Base-by-base conservation (phyloP, 2,113 vertebrate genomes). In the Cairina moschata region DNA sequence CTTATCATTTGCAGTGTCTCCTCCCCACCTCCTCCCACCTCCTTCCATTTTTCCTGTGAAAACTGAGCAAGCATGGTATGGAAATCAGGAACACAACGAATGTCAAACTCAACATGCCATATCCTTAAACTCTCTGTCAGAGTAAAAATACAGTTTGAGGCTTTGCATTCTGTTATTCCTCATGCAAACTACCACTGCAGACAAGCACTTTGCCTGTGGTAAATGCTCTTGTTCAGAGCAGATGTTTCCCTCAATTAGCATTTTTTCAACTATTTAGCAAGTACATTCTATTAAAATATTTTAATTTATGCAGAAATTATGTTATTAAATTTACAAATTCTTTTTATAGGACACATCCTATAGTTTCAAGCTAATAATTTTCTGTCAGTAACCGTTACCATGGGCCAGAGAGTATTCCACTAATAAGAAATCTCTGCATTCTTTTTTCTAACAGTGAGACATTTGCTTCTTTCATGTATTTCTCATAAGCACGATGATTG, bases 261-360 rank as follows among this genome's bases (percentile, higher is more conserved):
- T 97, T 97, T 96, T 91, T 95, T 91, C 91, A 94, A 95, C 93
- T 96, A 91, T 92, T 96, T 96, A 96, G 93, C 92, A 93, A 96
- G 92, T 86, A 50, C 12, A 55, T 96, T 96, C 94, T 93, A 91
- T 96, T 97, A 97, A 97, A 97, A 97, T 97, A 96, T 97, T 97
- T 92, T 97, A 97, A 97, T 97, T 93, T 97, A 97, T 97, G 89
- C 95, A 93, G 91, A 95, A 95, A 96, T 92, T 67, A 97, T 93
- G 94, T 96, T 96, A 97, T 97, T 94, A 96, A 95, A 97, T 94
- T 93, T 96, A 94, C 95, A 96, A 96, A 88, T 94, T 94, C 91
- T 78, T 95, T 93, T 95, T 94, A 88, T 93, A 90, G 95, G 91
- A 94, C 60, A 91, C 82, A 88, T 97, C 96, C 96, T 96, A 86